Percentiles rank a stretch among this genome's conserved stretches.
phyloP scores from a whole-genome alignment of 2,113 vertebrate species.

The Nycticebus coucang region DNA sequence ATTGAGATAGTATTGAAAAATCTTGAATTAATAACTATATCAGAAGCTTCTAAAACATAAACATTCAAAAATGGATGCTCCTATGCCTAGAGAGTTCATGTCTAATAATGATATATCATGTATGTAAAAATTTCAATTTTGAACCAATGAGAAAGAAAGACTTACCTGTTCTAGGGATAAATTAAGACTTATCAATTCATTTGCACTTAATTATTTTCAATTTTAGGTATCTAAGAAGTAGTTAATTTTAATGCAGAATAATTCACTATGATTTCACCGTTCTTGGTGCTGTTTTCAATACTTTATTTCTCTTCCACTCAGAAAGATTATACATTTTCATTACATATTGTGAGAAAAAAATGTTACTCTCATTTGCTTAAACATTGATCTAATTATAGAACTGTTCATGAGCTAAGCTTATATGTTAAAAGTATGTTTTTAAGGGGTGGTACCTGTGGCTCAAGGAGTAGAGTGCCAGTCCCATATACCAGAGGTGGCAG shows the following conservation, averaged over 20 bases:
- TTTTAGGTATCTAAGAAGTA: constrained; percentile 37
- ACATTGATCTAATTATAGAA: neutral
- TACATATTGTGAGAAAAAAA: neutral
- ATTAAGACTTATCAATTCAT: neutral
- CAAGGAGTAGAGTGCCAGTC: no score
- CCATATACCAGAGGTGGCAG: no score
- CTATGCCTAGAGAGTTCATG: neutral
- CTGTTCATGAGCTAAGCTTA: neutral
- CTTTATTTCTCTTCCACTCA: constrained; percentile 37
- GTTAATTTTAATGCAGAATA: neutral
- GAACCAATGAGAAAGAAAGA: constrained; percentile 5
- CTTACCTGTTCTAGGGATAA: neutral
- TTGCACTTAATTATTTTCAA: constrained; percentile 24
- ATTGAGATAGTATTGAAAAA: constrained; percentile 18
- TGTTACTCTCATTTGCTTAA: neutral
- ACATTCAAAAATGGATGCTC: neutral
- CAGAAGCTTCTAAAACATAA: neutral
- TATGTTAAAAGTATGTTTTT: constrained; percentile 26
- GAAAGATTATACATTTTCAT: neutral
- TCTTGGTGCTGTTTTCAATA: constrained; percentile 23
- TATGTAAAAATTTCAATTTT: constrained; percentile 24
- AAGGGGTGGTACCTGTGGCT: no score
- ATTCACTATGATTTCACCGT: constrained; percentile 36
- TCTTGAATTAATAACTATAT: neutral
- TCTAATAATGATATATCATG: neutral